A percentile compares a stretch with the other conserved stretches of the same genome.
phyloP scores from a whole-genome alignment of 2,888 invertebrate species.

The Sinotaia quadrata region DNA sequence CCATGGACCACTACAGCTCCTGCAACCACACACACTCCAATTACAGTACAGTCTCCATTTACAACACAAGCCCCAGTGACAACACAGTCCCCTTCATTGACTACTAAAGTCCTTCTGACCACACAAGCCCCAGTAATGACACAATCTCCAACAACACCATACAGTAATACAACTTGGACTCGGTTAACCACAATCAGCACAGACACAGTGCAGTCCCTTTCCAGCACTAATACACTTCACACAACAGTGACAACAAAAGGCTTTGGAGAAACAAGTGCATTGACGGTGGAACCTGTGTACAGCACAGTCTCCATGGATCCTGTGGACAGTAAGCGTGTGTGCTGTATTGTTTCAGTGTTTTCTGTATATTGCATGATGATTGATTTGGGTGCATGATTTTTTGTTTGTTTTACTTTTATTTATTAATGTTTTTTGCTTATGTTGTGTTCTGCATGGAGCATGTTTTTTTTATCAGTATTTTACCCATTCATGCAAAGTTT shows the following conservation, averaged over 20 bases:
- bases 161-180: background rate
- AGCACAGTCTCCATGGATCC: constrained; percentile 4
- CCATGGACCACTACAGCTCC: background rate
- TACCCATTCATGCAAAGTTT: too few species aligned
- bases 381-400: too few species aligned
- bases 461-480: too few species aligned
- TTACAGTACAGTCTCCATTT: background rate
- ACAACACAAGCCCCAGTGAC: background rate
- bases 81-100: background rate
- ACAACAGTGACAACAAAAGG: background rate
- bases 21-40: constrained; percentile 2
- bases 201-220: background rate
- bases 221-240: background rate
- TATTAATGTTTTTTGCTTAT: too few species aligned
- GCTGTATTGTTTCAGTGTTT: background rate
- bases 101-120: constrained; percentile 2
- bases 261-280: constrained; percentile 8
- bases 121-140: constrained; percentile 6
- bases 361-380: too few species aligned
- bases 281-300: constrained; percentile 12
- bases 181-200: background rate
- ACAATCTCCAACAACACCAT: background rate
- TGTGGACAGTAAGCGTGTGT: constrained; percentile 20
- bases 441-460: too few species aligned
- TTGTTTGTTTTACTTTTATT: too few species aligned